Evolutionary conservation across 1,140 invertebrate species (phyloP).

Genomic region (Cydia amplana): DNA sequence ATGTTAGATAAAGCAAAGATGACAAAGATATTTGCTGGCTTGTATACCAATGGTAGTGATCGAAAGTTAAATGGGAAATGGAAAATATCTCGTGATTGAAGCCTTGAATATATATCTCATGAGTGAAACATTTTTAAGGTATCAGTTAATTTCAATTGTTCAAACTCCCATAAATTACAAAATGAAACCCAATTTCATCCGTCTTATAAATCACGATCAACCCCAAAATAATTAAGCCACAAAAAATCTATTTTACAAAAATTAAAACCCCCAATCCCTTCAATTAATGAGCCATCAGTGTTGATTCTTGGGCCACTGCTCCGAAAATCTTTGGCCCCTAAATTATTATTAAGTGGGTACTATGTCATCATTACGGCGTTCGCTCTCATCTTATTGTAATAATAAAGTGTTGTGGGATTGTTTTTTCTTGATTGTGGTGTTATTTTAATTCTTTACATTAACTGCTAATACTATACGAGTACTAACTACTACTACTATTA

Average conservation of each 20-base stretch:
- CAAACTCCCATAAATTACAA: not conserved
- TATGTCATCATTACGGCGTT: not conserved
- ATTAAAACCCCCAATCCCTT: not conserved
- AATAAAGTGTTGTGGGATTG: constrained; percentile 5
- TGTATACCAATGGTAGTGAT: too few species aligned
- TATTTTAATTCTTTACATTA: not conserved
- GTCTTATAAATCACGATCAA: constrained; percentile 1
- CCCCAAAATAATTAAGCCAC: not conserved
- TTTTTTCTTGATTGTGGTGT: not conserved
- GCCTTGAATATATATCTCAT: too few species aligned
- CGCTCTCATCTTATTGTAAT: not conserved
- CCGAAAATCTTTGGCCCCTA: not conserved
- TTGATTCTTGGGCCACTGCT: not conserved
- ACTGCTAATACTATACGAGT: too few species aligned
- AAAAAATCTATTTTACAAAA: constrained; percentile 3
- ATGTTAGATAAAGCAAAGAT: too few species aligned
- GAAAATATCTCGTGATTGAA: too few species aligned
- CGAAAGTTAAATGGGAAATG: too few species aligned
- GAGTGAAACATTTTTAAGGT: too few species aligned
- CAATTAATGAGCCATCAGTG: not conserved
- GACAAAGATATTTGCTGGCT: too few species aligned
- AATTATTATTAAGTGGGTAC: constrained; percentile 11
- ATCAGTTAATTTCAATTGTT: not conserved
- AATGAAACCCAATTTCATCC: not conserved
- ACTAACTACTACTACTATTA: too few species aligned